phyloP scores from a whole-genome alignment of 1,140 invertebrate genomes.

The Listronotus oregonensis region DNA sequence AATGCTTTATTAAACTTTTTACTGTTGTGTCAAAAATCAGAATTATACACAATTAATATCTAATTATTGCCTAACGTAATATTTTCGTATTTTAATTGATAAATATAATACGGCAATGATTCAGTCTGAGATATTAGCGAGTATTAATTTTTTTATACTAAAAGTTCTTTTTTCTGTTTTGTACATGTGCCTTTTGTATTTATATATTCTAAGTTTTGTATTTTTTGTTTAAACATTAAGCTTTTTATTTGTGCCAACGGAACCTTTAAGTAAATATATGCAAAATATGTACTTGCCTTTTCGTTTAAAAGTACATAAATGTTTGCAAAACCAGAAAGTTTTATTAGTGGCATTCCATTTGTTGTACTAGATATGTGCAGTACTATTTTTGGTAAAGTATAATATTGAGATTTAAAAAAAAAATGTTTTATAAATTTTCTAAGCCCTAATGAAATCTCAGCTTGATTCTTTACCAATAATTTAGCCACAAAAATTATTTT shows the following conservation, averaged over 20 bases:
- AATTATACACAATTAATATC: slow-evolving; percentile 23
- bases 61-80: slow-evolving; percentile 28
- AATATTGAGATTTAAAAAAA: slow-evolving; percentile 11
- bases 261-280: slow-evolving; percentile 11
- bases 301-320: slow-evolving; percentile 20
- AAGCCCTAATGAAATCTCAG: slow-evolving; percentile 12
- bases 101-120: slow-evolving; percentile 24
- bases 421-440: slow-evolving; percentile 25
- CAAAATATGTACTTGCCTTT: slow-evolving; percentile 30
- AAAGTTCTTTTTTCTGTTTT: slow-evolving; percentile 32
- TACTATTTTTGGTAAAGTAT: slow-evolving; percentile 45
- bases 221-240: slow-evolving; percentile 30
- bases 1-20: slow-evolving; percentile 48
- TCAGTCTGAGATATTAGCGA: slow-evolving; percentile 35
- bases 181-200: slow-evolving; percentile 49
- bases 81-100: slow-evolving; percentile 20
- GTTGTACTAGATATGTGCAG: slow-evolving; percentile 50
- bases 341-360: slow-evolving; percentile 54
- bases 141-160: slow-evolving; percentile 38
- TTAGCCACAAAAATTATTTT: slow-evolving; percentile 36
- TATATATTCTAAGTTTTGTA: slow-evolving; percentile 42
- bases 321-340: slow-evolving; percentile 44
- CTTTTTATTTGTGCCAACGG: slow-evolving; percentile 47
- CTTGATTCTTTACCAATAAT: slow-evolving; percentile 23
- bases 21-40: slow-evolving; percentile 13